Percentiles rank a stretch among this genome's conserved stretches.
Evolutionary conservation across 2,113 vertebrate genomes (phyloP).

Genomic region (Hypomesus transpacificus): DNA sequence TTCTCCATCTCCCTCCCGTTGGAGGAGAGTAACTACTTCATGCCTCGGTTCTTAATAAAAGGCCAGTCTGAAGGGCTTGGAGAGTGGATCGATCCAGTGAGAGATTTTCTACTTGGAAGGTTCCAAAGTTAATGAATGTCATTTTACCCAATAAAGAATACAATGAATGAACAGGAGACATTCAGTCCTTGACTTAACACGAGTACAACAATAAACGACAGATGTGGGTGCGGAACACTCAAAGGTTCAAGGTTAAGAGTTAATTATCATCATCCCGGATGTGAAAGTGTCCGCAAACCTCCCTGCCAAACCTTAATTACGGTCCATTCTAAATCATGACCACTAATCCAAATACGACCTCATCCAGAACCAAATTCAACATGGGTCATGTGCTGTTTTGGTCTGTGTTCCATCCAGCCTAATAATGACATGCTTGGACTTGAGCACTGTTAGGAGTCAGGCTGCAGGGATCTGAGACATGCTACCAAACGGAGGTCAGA

Average conservation of each 20-base stretch:
- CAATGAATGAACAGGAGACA: no score
- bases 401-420: constrained; percentile 1
- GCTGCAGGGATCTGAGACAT: neutral
- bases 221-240: neutral
- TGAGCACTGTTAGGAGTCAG: neutral
- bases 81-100: neutral
- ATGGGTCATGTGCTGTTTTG: neutral
- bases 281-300: neutral
- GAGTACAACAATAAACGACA: no score
- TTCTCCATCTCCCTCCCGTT: neutral
- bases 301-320: constrained; percentile 1
- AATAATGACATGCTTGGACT: constrained; percentile 3
- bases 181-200: no score
- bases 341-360: neutral
- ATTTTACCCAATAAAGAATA: no score
- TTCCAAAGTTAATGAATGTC: no score
- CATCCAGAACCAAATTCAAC: neutral
- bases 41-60: constrained; percentile 22
- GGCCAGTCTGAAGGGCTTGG: neutral
- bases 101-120: no score
- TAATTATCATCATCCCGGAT: neutral
- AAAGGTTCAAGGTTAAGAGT: neutral
- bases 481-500: neutral
- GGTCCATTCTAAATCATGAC: constrained; percentile 1
- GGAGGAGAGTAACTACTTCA: neutral